Conservation (phyloP, 2,888 invertebrate species). For the Melieria omissa region DNA sequence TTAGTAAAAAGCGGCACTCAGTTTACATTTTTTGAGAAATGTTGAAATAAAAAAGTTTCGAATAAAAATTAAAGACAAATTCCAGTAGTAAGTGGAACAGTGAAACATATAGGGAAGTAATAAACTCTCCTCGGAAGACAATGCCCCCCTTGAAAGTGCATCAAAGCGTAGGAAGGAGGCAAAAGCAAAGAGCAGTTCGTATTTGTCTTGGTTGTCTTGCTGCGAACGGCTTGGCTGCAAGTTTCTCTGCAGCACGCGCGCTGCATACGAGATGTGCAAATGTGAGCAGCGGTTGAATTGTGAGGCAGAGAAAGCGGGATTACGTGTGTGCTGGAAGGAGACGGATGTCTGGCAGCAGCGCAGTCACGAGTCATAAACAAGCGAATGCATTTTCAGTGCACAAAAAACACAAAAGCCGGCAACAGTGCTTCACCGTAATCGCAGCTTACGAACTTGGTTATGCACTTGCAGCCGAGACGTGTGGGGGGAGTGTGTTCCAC, state of each 20-base stretch:
- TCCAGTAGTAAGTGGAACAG: slow-evolving; percentile 17
- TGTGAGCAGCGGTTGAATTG: neutral
- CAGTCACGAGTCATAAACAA: too few species aligned
- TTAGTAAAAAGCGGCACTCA: neutral
- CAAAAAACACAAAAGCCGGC: too few species aligned
- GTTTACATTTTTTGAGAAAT: neutral
- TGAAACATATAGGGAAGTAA: slow-evolving; percentile 26
- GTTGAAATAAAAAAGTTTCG: neutral
- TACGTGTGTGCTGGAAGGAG: too few species aligned
- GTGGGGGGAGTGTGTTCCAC: too few species aligned
- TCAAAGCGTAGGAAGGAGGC: neutral
- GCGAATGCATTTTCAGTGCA: too few species aligned
- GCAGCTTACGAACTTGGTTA: neutral
- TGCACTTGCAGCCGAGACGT: too few species aligned
- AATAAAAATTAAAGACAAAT: neutral
- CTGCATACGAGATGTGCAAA: slow-evolving; percentile 5
- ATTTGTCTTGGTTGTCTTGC: neutral
- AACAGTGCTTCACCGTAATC: too few species aligned
- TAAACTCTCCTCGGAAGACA: slow-evolving; percentile 34
- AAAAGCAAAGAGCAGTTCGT: neutral
- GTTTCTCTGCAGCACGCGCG: slow-evolving; percentile 3
- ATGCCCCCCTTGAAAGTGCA: neutral
- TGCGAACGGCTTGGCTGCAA: slow-evolving; percentile 1
- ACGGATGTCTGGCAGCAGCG: too few species aligned
- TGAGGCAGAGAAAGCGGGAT: too few species aligned